Evolutionary conservation across 2,888 invertebrate genomes (phyloP), one percentile per base, ranked within the genome.

Genomic region (Folsomia manolachei): DNA sequence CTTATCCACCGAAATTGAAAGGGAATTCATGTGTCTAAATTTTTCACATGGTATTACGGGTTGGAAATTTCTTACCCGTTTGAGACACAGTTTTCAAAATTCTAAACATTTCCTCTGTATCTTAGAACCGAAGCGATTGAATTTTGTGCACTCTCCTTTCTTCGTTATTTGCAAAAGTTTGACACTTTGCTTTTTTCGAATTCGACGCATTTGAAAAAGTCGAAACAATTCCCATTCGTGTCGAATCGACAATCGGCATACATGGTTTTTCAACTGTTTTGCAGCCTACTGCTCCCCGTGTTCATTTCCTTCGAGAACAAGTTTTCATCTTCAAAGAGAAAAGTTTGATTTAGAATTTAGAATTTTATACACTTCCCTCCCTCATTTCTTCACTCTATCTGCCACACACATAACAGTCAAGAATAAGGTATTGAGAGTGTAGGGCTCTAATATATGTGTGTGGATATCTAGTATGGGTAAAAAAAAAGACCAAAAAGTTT

Each of bases 281-380:
- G n/a, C n/a, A n/a, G n/a, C n/a, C n/a, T n/a, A 14, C 39, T 39
- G 39, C 39, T 39, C 14, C 14, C 4, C 39, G 4, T 4, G 56
- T 56, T 56, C 56, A 56, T 56, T 56, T 56, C 56, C 56, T 56
- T 19, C 56, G 56, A 56, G 56, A n/a, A 56, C 56, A 56, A 56
- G 56, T 56, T 56, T 56, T 56, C 56, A 56, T 56, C 56, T 56
- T 56, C 56, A 56, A 56, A 56, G 56, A 56, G 56, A 56, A 56
- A 56, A 56, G 56, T 56, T 56, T 56, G 56, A 56, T 56, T 56
- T 56, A 56, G 56, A 56, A 56, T 56, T 56, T 39, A 14, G 39
- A 39, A 39, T 39, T 56, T 56, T 56, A 56, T 56, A 18, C 56
- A 56, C 56, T 18, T 21, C 11, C 11, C 56, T 39, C 39, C 14